These are phyloP conservation scores for Pegea sp. DNA, from an alignment of 23 tunicate genomes.

Conservation along the genomic window DNA sequence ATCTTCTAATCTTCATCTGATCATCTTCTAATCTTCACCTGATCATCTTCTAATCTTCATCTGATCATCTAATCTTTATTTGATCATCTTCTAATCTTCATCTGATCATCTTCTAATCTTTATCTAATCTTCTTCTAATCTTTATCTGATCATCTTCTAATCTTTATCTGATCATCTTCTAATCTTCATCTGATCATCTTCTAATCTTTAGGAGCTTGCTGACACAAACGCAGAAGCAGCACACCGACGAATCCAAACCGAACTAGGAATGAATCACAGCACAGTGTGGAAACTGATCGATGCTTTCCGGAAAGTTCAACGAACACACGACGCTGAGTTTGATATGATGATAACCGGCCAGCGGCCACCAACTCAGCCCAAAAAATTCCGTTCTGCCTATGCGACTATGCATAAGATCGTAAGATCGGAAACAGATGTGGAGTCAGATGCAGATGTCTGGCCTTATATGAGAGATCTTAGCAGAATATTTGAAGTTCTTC, in stretches of 20 bases:
- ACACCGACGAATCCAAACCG: slow-evolving; percentile 4
- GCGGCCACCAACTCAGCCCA: slow-evolving; percentile 1
- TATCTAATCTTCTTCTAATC: no score
- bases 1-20: background rate
- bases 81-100: background rate
- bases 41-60: no score
- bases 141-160: no score
- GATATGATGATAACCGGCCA: slow-evolving; percentile 2
- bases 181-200: background rate
- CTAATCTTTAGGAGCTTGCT: background rate
- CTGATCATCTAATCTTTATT: background rate
- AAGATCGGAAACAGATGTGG: background rate
- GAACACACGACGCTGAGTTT: background rate
- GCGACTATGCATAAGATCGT: background rate
- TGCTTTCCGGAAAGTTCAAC: slow-evolving; percentile 1
- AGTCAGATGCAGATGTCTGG: slow-evolving; percentile 1
- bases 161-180: background rate
- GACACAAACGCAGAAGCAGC: slow-evolving; percentile 5
- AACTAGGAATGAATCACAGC: slow-evolving; percentile 8
- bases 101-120: background rate
- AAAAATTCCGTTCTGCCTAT: background rate
- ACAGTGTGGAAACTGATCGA: slow-evolving; percentile 5
- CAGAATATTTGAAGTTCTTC: slow-evolving; percentile 1
- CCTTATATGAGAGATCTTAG: background rate
- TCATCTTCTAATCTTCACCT: no score